These are phyloP conservation scores for Loxodonta africana DNA, from an alignment of 2,113 vertebrate species.

Conservation along the genomic window DNA sequence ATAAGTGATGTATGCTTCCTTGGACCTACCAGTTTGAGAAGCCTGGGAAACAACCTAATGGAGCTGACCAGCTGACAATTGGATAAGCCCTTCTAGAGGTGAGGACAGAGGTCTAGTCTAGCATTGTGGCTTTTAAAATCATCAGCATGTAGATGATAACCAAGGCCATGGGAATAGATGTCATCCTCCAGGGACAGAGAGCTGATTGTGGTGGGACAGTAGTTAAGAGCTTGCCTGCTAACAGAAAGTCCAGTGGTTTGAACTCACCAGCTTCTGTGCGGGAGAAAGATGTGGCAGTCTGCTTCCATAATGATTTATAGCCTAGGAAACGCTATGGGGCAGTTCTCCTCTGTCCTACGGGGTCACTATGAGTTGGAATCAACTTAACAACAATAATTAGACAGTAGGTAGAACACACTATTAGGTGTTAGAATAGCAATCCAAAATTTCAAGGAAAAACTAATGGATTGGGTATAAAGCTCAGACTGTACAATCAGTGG, in stretches of 20 bases:
- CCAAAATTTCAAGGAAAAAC: background rate
- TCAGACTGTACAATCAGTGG: background rate
- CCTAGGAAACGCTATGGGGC: no score
- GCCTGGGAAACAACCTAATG: background rate
- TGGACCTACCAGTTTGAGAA: background rate
- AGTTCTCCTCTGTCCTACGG: no score
- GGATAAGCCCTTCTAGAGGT: no score
- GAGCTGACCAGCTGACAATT: background rate
- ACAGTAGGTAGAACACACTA: background rate
- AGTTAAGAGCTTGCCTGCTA: no score
- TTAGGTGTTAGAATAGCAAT: background rate
- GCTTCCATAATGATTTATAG: no score
- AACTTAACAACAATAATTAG: no score
- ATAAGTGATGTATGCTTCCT: background rate
- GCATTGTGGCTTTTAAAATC: background rate
- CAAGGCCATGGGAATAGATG: background rate
- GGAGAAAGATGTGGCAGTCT: no score
- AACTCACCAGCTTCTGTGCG: no score
- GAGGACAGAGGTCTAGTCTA: background rate
- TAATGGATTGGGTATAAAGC: background rate
- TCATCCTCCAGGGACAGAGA: background rate
- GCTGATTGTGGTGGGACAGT: background rate
- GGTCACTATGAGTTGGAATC: no score
- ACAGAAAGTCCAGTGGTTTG: no score
- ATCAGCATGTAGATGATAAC: background rate